Percentiles rank a stretch among this genome's conserved stretches.
Conservation (phyloP, 1,140 invertebrate genomes). For the Polypedilum pembai region DNA sequence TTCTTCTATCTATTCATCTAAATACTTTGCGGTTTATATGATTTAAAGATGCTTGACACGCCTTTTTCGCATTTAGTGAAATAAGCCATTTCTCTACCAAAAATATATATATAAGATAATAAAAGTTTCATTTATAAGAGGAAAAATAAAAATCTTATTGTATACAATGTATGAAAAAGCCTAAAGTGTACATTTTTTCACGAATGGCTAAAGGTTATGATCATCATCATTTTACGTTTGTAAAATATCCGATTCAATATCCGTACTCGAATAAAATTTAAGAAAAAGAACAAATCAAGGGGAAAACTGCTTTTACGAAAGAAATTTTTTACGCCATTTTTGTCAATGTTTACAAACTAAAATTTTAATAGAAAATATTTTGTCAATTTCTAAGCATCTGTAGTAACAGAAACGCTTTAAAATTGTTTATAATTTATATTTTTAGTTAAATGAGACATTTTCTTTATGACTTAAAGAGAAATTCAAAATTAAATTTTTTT, state of each 20-base stretch:
- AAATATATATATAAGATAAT: not conserved
- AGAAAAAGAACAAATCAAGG: not conserved
- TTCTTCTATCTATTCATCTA: not conserved
- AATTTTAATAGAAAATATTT: no score
- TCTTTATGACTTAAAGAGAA: no score
- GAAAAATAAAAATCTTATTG: slow-evolving; percentile 1
- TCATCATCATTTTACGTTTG: not conserved
- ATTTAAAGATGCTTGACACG: not conserved
- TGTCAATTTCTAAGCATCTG: no score
- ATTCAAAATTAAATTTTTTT: no score
- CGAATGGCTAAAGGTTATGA: slow-evolving; percentile 11
- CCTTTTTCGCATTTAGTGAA: not conserved
- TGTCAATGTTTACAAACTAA: no score
- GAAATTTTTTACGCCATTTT: no score
- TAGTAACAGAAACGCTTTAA: no score
- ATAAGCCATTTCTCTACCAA: not conserved
- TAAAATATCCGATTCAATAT: not conserved
- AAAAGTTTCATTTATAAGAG: not conserved
- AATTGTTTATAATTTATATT: no score
- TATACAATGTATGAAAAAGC: not conserved
- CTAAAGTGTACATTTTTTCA: not conserved
- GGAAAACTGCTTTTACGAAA: no score
- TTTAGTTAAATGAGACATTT: no score
- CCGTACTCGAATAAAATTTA: not conserved
- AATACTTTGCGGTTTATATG: not conserved